A percentile compares a stretch with the other conserved stretches of the same genome.
phyloP scores from a whole-genome alignment of 2,797 vertebrate species.

The Pipistrellus nathusii region DNA sequence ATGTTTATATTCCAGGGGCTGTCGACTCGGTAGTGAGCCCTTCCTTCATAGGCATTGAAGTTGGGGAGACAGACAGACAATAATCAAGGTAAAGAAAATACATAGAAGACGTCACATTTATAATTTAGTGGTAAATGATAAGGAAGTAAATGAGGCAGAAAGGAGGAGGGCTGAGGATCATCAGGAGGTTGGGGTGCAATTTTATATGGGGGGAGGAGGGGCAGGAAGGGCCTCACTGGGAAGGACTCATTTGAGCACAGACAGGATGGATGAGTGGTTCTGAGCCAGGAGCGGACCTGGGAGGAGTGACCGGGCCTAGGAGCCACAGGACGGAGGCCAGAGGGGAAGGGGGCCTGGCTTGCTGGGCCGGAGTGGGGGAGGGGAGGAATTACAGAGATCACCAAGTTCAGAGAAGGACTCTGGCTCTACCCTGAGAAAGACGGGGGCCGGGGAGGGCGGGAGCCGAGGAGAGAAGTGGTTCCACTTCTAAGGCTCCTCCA shows the following conservation, averaged over 20 bases:
- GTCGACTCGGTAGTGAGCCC: neutral
- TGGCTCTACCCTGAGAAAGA: neutral
- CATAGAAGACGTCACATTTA: fast-evolving
- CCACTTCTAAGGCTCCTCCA: neutral
- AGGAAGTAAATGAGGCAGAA: neutral
- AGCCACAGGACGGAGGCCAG: neutral
- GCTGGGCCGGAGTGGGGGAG: neutral
- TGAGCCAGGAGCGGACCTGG: fast-evolving
- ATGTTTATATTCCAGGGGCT: neutral
- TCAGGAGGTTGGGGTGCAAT: neutral
- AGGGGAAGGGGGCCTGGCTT: fast-evolving
- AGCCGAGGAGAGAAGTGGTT: neutral
- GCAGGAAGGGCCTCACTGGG: neutral
- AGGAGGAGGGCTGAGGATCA: neutral
- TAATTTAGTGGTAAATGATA: no score
- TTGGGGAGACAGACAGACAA: neutral
- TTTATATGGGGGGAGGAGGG: neutral
- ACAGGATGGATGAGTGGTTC: fast-evolving
- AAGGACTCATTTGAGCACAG: neutral
- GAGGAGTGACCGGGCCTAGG: fast-evolving
- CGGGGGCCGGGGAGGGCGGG: neutral
- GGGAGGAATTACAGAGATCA: fast-evolving
- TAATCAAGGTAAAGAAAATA: neutral
- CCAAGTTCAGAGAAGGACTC: neutral
- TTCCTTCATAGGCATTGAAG: neutral